phyloP scores from a whole-genome alignment of 2,888 invertebrate genomes.

The Actias luna region DNA sequence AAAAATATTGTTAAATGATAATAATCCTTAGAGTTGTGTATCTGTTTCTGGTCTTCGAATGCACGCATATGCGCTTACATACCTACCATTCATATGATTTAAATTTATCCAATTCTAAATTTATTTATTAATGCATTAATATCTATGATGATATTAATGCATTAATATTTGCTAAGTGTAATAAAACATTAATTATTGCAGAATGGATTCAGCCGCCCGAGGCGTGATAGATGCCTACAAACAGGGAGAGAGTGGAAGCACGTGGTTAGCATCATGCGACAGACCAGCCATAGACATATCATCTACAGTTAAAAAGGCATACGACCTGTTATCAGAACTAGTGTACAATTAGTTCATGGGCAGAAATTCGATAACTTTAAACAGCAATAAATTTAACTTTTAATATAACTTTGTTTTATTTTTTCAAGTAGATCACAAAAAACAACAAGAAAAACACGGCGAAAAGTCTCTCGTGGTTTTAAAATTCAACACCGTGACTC shows the following conservation, averaged over 20 bases:
- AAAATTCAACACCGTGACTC: too few relatives aligned
- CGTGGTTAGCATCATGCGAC: slow-evolving; percentile 33
- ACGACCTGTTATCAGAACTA: slow-evolving; percentile 24
- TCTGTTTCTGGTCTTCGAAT: too few relatives aligned
- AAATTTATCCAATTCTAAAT: too few relatives aligned
- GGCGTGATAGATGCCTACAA: slow-evolving; percentile 33
- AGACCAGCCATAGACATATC: slow-evolving; percentile 31
- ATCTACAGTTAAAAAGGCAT: slow-evolving; percentile 25
- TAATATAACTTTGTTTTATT: neutral
- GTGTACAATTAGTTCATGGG: slow-evolving; percentile 13
- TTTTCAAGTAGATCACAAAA: neutral
- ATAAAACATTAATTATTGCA: slow-evolving; percentile 16
- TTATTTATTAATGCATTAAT: too few relatives aligned
- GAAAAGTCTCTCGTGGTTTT: too few relatives aligned
- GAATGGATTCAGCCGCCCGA: slow-evolving; percentile 31
- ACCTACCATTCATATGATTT: too few relatives aligned
- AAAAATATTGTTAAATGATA: too few relatives aligned
- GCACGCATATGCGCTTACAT: too few relatives aligned
- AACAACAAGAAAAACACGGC: too few relatives aligned
- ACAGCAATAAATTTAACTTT: neutral
- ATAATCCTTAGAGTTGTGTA: too few relatives aligned
- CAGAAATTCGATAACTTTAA: neutral
- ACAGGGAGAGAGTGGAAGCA: slow-evolving; percentile 33
- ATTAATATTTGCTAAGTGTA: neutral
- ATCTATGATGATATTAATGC: neutral